Percentiles rank a stretch among this genome's conserved stretches.
These are phyloP conservation scores for Coelopa frigida DNA, from an alignment of 1,140 invertebrate genomes.

Conservation along the genomic window DNA sequence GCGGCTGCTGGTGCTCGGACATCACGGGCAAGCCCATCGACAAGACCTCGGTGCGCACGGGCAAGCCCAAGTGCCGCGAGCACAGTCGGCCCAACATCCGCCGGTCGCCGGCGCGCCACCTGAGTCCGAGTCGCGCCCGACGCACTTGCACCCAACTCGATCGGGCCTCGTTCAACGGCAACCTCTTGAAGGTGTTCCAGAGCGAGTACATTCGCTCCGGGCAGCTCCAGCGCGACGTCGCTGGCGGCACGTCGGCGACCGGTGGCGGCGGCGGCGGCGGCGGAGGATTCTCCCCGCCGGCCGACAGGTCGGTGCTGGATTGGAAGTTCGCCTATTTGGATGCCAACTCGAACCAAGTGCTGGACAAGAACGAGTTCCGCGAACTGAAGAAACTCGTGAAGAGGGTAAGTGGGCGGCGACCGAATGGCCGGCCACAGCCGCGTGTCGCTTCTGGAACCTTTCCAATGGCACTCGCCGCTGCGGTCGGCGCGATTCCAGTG, in stretches of 20 bases:
- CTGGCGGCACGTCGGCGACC: neutral
- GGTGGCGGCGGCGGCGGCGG: neutral
- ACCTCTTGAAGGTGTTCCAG: constrained; percentile 73
- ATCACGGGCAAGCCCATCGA: constrained; percentile 68
- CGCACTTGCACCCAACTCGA: constrained; percentile 62
- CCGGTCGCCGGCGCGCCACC: constrained; percentile 29
- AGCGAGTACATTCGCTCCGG: constrained; percentile 59
- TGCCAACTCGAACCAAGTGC: constrained; percentile 60
- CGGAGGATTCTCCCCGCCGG: neutral
- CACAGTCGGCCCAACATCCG: constrained; percentile 41
- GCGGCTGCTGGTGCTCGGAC: constrained; percentile 72
- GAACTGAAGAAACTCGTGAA: constrained; percentile 72
- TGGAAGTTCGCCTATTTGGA: constrained; percentile 87
- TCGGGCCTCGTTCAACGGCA: constrained; percentile 69
- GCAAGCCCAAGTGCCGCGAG: constrained; percentile 59
- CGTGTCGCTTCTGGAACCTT: neutral
- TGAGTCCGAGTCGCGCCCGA: constrained; percentile 19
- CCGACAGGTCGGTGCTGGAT: constrained; percentile 54
- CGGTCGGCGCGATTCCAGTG: neutral
- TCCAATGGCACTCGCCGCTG: neutral
- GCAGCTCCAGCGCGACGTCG: constrained; percentile 26
- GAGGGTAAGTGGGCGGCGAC: constrained; percentile 49
- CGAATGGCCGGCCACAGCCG: neutral
- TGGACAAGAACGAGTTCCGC: constrained; percentile 73
- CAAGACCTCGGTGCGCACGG: constrained; percentile 62